These are phyloP conservation scores for Nycticryphes semicollaris DNA, from an alignment of 2,113 vertebrate genomes.

Conservation along the genomic window DNA sequence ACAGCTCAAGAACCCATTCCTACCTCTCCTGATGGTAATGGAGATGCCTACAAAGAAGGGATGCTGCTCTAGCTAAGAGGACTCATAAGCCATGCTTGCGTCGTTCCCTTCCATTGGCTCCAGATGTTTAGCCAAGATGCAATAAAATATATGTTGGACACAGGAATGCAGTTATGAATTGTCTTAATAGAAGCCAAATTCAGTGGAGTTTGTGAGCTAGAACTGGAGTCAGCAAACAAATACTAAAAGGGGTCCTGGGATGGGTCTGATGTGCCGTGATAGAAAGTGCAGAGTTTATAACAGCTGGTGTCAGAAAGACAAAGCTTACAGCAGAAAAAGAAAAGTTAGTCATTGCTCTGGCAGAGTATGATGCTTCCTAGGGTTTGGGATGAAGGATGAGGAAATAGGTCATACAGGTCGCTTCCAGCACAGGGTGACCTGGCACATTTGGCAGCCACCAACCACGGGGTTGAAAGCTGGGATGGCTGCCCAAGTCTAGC, in stretches of 20 bases:
- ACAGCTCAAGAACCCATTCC: background rate
- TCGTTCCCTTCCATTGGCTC: background rate
- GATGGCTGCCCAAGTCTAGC: background rate
- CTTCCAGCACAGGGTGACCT: background rate
- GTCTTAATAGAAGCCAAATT: background rate
- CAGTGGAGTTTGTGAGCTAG: background rate
- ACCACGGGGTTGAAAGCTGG: fast-evolving
- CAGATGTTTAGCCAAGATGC: background rate
- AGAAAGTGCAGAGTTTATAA: background rate
- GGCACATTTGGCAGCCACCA: fast-evolving
- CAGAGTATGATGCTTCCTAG: background rate
- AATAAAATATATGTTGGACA: background rate
- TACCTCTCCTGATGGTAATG: background rate
- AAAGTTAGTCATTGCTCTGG: background rate
- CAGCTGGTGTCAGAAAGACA: background rate
- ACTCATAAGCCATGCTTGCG: background rate
- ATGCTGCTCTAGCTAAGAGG: background rate
- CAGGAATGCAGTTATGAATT: background rate
- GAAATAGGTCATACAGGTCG: too few relatives aligned
- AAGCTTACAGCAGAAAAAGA: background rate
- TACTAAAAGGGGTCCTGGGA: background rate
- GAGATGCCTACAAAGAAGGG: background rate
- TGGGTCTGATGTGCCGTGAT: background rate
- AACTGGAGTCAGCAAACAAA: background rate
- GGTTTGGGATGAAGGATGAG: background rate